These are phyloP conservation scores for Microctenopoma stevenorrisi DNA, from an alignment of 2,797 vertebrate genomes.

Conservation along the genomic window DNA sequence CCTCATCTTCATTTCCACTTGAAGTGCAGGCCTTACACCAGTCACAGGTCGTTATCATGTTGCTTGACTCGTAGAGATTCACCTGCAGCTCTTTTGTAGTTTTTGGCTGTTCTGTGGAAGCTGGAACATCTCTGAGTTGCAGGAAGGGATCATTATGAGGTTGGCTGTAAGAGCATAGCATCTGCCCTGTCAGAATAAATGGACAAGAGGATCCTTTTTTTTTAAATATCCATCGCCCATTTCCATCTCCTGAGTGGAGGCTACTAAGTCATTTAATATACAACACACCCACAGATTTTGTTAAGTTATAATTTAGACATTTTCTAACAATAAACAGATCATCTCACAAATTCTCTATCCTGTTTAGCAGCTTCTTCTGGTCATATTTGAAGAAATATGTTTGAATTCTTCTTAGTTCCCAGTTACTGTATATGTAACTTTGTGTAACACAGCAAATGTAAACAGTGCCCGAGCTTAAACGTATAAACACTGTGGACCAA, in stretches of 20 bases:
- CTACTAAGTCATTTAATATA: not conserved
- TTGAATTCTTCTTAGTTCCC: too few species aligned
- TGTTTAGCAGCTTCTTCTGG: too few species aligned
- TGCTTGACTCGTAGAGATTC: not conserved
- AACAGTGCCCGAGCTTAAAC: too few species aligned
- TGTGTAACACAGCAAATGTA: too few species aligned
- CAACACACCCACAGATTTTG: not conserved
- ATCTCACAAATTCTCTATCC: not conserved
- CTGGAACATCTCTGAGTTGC: not conserved
- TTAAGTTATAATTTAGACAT: not conserved
- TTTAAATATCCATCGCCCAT: not conserved
- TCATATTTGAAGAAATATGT: too few species aligned
- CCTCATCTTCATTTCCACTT: not conserved
- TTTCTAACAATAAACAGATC: not conserved
- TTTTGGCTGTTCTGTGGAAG: not conserved
- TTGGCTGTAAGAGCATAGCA: fast-evolving
- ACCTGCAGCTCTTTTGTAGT: not conserved
- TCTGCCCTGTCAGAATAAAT: not conserved
- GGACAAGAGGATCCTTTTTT: not conserved
- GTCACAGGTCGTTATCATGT: not conserved
- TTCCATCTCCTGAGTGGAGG: not conserved
- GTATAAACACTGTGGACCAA: too few species aligned
- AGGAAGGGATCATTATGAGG: not conserved
- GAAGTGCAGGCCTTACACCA: not conserved
- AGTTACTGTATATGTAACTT: too few species aligned